Conservation (phyloP, 2,797 vertebrate species). For the Schizopygopsis pylzovi region DNA sequence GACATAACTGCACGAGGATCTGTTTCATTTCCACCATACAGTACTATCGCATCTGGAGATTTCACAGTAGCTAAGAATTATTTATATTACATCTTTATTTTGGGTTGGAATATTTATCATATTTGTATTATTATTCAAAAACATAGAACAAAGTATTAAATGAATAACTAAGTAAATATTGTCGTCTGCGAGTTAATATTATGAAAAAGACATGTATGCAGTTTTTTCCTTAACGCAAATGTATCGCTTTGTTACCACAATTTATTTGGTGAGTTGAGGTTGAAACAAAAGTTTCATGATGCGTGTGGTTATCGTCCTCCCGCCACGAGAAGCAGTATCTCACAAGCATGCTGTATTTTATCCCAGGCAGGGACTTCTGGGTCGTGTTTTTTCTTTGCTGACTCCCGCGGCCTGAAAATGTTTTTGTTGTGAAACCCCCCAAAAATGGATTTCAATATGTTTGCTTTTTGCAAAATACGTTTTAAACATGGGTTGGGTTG, state of each 20-base stretch:
- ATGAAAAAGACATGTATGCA: background rate
- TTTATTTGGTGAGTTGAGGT: background rate
- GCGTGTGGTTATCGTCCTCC: slow-evolving; percentile 10
- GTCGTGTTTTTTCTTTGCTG: background rate
- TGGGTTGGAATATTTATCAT: background rate
- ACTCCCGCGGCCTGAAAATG: slow-evolving; percentile 11
- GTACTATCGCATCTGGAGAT: background rate
- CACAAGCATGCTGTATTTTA: background rate
- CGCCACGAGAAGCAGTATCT: slow-evolving; percentile 13
- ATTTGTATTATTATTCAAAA: background rate
- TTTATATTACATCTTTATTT: background rate
- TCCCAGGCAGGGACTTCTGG: background rate
- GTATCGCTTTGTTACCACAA: background rate
- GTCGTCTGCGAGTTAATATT: background rate
- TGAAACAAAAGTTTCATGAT: background rate
- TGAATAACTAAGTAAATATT: background rate
- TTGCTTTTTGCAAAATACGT: background rate
- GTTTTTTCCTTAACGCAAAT: background rate
- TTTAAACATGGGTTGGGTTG: background rate
- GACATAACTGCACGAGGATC: background rate
- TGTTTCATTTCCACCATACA: background rate
- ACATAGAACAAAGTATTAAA: background rate
- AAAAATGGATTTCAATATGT: background rate
- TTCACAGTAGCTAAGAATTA: background rate
- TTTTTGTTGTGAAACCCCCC: background rate